Evolutionary conservation across 2,797 vertebrate genomes (phyloP), one percentile per base, ranked within the genome.

Genomic region (Heteromormyrus szaboi): DNA sequence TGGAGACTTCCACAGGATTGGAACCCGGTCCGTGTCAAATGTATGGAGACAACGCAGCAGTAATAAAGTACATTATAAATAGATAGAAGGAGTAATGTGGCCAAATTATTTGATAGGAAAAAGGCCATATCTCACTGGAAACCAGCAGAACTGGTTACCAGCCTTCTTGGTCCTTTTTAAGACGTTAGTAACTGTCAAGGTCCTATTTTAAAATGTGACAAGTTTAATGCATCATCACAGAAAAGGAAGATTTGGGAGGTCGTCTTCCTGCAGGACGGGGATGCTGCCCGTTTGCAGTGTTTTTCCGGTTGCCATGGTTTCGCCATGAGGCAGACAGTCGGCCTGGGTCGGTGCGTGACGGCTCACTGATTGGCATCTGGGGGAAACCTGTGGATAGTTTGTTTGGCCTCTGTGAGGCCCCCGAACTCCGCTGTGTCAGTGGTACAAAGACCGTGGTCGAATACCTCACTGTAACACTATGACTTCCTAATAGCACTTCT

Each of bases 311-410:
- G 50, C 83, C 83, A 53, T 85, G 50, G 83, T 85, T 51, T 25
- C 9, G 25, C 25, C 19, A 8, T 84, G n/a, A 29, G 19, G 46
- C 46, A 48, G 81, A 19, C 22, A 11, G 79, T 29, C 48, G 4
- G 50, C 50, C 46, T 19, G 22, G 54, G 84, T 17, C 84, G 14
- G 25, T 54, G 84, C 4, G 3, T 51, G 54, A 85, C 19, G 50
- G 50, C 84, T 85, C 22, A 22, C 50, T 85, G 84, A 53, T 54
- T 85, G 84, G 84, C 84, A 85, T 85, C 48, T 85, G 84, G 84
- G 22, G 50, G 37, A 48, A 44, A 83, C 79, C 79, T 83, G 79
- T 83, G 79, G 79, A 48, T 46, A 83, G 41, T 83, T 83, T 83
- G 6, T 83, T 44, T 83, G 41, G 6, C n/a, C 41, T n/a, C 50